Evolutionary conservation across 1,140 invertebrate genomes (phyloP), one percentile per base, ranked within the genome.

Genomic region (Bombyx mandarina): DNA sequence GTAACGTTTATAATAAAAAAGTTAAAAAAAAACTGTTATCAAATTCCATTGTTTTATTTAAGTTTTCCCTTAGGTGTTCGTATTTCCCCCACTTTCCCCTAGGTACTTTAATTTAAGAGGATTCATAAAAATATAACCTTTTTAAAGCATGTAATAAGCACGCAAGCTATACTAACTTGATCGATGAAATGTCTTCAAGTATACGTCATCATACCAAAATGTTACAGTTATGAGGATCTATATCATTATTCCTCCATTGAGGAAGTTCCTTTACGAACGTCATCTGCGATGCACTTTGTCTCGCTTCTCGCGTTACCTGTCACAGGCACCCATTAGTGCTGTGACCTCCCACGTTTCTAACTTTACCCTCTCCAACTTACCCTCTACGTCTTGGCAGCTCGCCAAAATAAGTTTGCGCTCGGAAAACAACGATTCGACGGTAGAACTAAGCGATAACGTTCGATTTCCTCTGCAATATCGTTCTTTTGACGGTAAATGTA

Each of bases 231-330:
- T 5, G 42, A 35, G 50, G 42, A 51, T 51, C 50, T 51, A 35
- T 51, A 35, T 35, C 50, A 51, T 51, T 51, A 51, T 35, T 18
- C 50, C 50, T 72, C 67, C 65, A 72, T 75, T 66, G 70, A 67
- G 65, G 57, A 61, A 66, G 61, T 47, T 63, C 45, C 60, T 65
- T 55, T 66, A 61, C 65, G 65, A 69, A 78, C 74, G 77, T 82
- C 80, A 81, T 78, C 69, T 78, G 68, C 73, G 76, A 76, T 86
- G 83, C 83, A 86, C 81, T 86, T 84, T 84, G 79, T 81, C 75
- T 78, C 65, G 59, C 68, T 63, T 82, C 77, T 84, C 83, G 66
- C 68, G 69, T 84, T 84, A 86, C 81, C 79, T 86, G 83, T 82
- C 79, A 79, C 73, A 61, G 66, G 52, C 77, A 79, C 67, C 82